A percentile compares a stretch with the other conserved stretches of the same genome.
Conservation (phyloP, 2,888 invertebrate genomes). For the Diaperis boleti region DNA sequence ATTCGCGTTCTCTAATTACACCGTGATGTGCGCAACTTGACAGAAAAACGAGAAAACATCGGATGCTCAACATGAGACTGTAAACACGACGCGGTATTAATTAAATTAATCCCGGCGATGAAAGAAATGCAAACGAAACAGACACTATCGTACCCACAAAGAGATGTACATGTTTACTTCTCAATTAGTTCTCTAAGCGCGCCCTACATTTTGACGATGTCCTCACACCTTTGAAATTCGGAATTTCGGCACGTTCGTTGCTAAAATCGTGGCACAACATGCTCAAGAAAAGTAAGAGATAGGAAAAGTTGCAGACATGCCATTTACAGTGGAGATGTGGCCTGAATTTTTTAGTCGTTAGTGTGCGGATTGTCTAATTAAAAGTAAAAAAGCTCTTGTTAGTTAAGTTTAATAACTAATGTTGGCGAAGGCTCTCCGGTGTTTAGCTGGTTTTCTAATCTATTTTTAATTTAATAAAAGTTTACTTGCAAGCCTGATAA, state of each 20-base stretch:
- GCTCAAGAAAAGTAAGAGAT: not conserved
- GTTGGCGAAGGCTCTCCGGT: too few relatives aligned
- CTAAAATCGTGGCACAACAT: not conserved
- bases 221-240: not conserved
- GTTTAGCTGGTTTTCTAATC: too few relatives aligned
- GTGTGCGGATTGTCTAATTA: not conserved
- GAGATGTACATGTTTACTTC: constrained; percentile 6
- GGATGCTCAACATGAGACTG: constrained; percentile 1
- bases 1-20: constrained; percentile 8
- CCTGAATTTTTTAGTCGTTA: not conserved
- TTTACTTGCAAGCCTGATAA: too few relatives aligned
- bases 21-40: not conserved
- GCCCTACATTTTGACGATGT: not conserved
- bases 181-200: constrained; percentile 1
- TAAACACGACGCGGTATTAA: not conserved
- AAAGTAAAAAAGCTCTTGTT: too few relatives aligned
- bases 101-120: constrained; percentile 1
- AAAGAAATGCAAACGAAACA: constrained; percentile 7
- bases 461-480: too few relatives aligned
- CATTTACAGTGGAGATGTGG: not conserved
- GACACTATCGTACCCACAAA: constrained; percentile 4
- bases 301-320: not conserved
- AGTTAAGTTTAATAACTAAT: too few relatives aligned
- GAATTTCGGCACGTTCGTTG: not conserved
- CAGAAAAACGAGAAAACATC: constrained; percentile 1